Evolutionary conservation across 2,888 invertebrate genomes (phyloP).

Genomic region (Junonia oenone): DNA sequence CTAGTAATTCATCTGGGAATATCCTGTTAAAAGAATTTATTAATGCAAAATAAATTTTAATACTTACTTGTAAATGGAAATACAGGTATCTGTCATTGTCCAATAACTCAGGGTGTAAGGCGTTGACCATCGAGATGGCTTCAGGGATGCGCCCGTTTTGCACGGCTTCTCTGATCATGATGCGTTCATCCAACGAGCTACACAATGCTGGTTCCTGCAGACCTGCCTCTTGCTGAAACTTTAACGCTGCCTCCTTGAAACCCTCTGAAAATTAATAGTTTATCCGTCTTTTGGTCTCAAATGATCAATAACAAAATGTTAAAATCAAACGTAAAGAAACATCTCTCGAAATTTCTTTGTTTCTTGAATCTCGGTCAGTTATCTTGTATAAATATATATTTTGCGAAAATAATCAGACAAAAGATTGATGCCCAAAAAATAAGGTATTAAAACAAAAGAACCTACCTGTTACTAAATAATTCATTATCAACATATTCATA

Average conservation of each 20-base stretch:
- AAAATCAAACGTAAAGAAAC: too few species aligned
- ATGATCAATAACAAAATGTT: not conserved
- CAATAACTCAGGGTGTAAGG: slow-evolving; percentile 94
- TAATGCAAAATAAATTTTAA: too few species aligned
- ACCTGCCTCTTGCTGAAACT: slow-evolving; percentile 96
- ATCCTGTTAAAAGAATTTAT: too few species aligned
- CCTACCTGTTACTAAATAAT: slow-evolving; percentile 96
- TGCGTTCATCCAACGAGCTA: slow-evolving; percentile 93
- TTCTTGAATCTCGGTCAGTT: too few species aligned
- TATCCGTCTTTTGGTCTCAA: not conserved
- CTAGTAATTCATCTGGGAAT: too few species aligned
- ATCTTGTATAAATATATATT: too few species aligned
- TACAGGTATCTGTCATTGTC: slow-evolving; percentile 97
- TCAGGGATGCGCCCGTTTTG: slow-evolving; percentile 95
- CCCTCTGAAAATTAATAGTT: slow-evolving; percentile 82
- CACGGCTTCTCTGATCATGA: slow-evolving; percentile 95
- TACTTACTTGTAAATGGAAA: slow-evolving; percentile 96
- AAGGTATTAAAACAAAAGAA: slow-evolving; percentile 9
- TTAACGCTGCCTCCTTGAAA: slow-evolving; percentile 97
- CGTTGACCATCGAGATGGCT: slow-evolving; percentile 95
- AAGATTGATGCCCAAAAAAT: not conserved
- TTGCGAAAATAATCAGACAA: not conserved
- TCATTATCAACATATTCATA: slow-evolving; percentile 99
- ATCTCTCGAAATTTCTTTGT: too few species aligned
- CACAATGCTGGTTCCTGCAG: slow-evolving; percentile 72